phyloP scores from a whole-genome alignment of 2,797 vertebrate genomes.

The Epinephelus malabaricus region DNA sequence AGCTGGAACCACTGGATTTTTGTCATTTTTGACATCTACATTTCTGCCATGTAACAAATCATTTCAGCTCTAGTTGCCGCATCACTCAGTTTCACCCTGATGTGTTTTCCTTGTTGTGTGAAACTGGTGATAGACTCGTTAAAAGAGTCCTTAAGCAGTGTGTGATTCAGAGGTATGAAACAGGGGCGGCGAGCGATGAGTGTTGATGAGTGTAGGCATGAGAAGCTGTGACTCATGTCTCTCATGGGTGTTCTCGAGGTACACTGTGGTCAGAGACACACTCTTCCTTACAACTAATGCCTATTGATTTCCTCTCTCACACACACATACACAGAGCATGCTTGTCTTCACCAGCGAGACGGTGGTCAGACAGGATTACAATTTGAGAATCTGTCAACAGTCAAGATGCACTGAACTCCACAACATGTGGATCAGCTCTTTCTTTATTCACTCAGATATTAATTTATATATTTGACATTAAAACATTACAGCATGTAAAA shows the following conservation, averaged over 20 bases:
- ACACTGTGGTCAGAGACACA: constrained; percentile 36
- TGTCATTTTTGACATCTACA: neutral
- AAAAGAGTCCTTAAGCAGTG: constrained; percentile 6
- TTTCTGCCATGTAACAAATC: too few species aligned
- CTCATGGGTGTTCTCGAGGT: constrained; percentile 44
- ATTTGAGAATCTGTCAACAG: constrained; percentile 29
- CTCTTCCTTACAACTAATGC: constrained; percentile 57
- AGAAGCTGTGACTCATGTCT: constrained; percentile 57
- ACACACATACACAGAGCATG: constrained; percentile 25
- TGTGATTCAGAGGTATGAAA: constrained; percentile 40
- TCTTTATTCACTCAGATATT: too few species aligned
- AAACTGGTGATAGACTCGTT: neutral
- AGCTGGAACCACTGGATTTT: neutral
- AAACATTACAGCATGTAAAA: neutral
- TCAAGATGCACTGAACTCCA: neutral
- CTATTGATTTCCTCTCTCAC: constrained; percentile 61
- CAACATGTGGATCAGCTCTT: neutral
- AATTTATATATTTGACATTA: too few species aligned
- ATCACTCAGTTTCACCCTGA: neutral
- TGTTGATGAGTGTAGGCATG: constrained; percentile 40
- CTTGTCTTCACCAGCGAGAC: constrained; percentile 27
- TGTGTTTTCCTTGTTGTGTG: neutral
- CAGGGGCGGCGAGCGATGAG: constrained; percentile 31
- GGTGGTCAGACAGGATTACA: constrained; percentile 38
- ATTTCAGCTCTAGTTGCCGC: neutral